Evolutionary conservation across 2,888 invertebrate species (phyloP).

Genomic region (Hybos culiciformis): DNA sequence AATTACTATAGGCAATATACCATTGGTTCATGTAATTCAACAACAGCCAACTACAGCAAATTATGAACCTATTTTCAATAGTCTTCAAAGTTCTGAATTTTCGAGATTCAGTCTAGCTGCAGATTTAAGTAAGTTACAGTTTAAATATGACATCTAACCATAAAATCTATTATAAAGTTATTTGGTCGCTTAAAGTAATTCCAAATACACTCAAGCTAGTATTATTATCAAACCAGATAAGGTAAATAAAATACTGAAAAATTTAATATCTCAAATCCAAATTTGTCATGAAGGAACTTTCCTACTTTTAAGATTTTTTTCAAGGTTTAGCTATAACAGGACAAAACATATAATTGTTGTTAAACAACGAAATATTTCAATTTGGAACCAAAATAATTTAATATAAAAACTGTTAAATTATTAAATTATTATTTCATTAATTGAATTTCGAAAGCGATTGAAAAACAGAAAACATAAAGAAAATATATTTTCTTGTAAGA

Average conservation of each 20-base stretch:
- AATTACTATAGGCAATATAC: constrained; percentile 32
- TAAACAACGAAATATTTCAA: neutral
- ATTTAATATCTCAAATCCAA: too few relatives aligned
- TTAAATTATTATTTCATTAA: neutral
- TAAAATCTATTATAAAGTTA: too few relatives aligned
- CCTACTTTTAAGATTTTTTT: too few relatives aligned
- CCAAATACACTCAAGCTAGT: too few relatives aligned
- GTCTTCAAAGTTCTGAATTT: neutral
- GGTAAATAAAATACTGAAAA: too few relatives aligned
- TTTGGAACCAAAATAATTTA: neutral
- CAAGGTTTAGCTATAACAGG: too few relatives aligned
- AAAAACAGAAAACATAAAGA: neutral
- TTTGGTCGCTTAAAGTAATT: too few relatives aligned
- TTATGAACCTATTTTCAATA: constrained; percentile 15
- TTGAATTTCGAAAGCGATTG: neutral
- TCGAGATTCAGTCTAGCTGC: neutral
- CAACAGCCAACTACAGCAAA: constrained; percentile 2
- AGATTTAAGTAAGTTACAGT: neutral
- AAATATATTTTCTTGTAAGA: constrained; percentile 6
- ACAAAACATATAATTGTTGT: too few relatives aligned
- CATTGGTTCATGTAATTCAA: constrained; percentile 18
- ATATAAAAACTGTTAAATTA: neutral
- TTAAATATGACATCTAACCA: too few relatives aligned
- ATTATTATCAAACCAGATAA: too few relatives aligned
- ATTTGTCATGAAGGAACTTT: too few relatives aligned